Conservation (phyloP, 2,888 invertebrate genomes). For the Drosophila mayaguana region DNA sequence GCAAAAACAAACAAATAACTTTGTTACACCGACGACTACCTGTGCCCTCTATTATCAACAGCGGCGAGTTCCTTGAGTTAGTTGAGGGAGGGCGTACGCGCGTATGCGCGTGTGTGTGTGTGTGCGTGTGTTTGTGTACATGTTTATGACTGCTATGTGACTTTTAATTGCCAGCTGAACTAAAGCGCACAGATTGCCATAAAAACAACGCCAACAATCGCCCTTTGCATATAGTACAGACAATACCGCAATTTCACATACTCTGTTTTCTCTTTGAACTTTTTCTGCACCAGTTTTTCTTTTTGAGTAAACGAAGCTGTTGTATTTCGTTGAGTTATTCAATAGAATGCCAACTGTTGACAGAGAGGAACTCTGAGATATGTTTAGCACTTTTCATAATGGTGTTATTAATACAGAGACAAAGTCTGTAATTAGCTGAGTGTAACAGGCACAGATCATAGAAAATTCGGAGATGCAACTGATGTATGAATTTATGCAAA, state of each 20-base stretch:
- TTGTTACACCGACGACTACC: constrained; percentile 18
- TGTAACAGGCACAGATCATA: neutral
- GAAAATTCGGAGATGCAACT: neutral
- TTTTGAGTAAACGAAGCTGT: constrained; percentile 28
- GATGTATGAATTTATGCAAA: neutral
- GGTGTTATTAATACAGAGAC: neutral
- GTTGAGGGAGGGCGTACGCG: neutral
- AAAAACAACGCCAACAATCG: constrained; percentile 36
- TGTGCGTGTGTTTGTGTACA: constrained; percentile 3
- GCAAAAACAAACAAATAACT: constrained; percentile 60
- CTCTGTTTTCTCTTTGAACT: constrained; percentile 39
- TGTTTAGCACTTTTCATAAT: constrained; percentile 1
- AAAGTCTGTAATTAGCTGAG: neutral
- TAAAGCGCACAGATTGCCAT: constrained; percentile 53
- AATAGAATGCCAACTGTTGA: constrained; percentile 26
- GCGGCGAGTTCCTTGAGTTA: constrained; percentile 29
- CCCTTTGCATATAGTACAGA: constrained; percentile 26
- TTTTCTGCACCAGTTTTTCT: constrained; percentile 8
- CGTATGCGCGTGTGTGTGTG: neutral
- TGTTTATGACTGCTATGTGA: constrained; percentile 74
- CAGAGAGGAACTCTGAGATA: neutral
- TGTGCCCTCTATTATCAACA: constrained; percentile 54
- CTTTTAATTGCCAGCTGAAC: constrained; percentile 72
- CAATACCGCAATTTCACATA: constrained; percentile 46
- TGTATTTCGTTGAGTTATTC: constrained; percentile 14